Evolutionary conservation across 1,140 invertebrate genomes (phyloP), one percentile per base, ranked within the genome.

Genomic region (Nymphalis io): DNA sequence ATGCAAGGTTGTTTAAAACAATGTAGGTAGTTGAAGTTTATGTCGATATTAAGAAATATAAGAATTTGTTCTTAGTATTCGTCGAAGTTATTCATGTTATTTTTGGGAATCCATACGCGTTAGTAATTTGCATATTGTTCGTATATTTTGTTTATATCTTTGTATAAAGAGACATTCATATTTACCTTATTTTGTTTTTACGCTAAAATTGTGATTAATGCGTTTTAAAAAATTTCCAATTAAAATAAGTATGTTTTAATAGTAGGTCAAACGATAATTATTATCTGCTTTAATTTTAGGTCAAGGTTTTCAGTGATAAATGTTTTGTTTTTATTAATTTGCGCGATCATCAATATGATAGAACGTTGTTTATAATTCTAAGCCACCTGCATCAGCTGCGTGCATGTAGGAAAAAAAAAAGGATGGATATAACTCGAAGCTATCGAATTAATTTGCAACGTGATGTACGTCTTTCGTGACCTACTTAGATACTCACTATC

Each of bases 401-500:
- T 55, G n/a, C 20, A 21, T 15, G 2, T 23, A 27, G 21, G n/a
- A 55, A n/a, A 55, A 23, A 53, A 33, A 18, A 44, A 18, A 46
- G n/a, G 11, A 51, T 51, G 46, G 4, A 0, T 20, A 51, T 12
- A 51, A 51, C 6, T 51, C 46, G 11, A 51, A 51, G 0, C 11
- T 16, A 20, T 51, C 46, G 2, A 51, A 51, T 51, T 51, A 51
- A 51, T 51, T 69, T 21, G 38, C 63, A 53, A 63, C 42, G 18
- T 69, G 53, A 68, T 68, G 48, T 73, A 63, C 66, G 74, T 81
- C 76, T 78, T 74, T 78, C 80, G 42, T 70, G 88, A 83, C 85
- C 88, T 66, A 90, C 82, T 77, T 88, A 88, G 88, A 90, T 90
- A 87, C 68, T 59, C 64, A 60, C 85, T 88, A 89, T 89, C 85